These are phyloP conservation scores for Andrena trimmerana DNA, from an alignment of 2,888 invertebrate genomes.

Conservation along the genomic window DNA sequence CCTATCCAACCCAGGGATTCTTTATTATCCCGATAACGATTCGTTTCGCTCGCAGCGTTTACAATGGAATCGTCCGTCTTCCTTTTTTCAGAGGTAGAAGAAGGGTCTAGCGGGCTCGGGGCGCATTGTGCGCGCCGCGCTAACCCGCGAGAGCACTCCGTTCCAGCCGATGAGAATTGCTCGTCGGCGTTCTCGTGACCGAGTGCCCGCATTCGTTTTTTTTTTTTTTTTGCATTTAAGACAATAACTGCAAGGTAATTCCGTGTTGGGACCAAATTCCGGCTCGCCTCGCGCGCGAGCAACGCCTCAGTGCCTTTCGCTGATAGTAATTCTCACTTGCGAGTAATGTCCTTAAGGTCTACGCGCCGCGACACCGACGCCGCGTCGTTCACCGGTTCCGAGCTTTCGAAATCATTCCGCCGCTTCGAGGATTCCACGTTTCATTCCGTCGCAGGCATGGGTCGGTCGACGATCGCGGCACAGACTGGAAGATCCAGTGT, in stretches of 20 bases:
- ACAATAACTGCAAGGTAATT: slow-evolving; percentile 46
- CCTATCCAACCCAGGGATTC: neutral
- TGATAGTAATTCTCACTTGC: neutral
- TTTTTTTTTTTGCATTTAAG: slow-evolving; percentile 33
- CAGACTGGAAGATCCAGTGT: slow-evolving; percentile 13
- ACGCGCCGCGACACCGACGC: neutral
- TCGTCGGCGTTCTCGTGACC: neutral
- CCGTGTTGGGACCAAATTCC: slow-evolving; percentile 67
- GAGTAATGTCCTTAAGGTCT: neutral
- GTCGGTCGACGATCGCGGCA: neutral
- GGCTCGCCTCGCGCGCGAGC: neutral
- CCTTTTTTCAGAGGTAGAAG: slow-evolving; percentile 13
- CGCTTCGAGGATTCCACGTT: slow-evolving; percentile 47
- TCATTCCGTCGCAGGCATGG: neutral
- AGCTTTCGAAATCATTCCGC: slow-evolving; percentile 53
- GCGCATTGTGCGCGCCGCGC: neutral
- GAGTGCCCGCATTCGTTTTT: slow-evolving; percentile 39
- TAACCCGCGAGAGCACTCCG: neutral
- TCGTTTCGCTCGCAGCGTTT: neutral
- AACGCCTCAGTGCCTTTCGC: slow-evolving; percentile 22
- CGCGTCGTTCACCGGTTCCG: neutral
- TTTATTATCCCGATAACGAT: slow-evolving; percentile 15
- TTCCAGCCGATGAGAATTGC: slow-evolving; percentile 11
- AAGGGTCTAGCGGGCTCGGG: neutral
- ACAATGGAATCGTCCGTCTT: slow-evolving; percentile 34